These are phyloP conservation scores for Nomada ferruginata DNA, from an alignment of 2,888 invertebrate species.

Conservation along the genomic window DNA sequence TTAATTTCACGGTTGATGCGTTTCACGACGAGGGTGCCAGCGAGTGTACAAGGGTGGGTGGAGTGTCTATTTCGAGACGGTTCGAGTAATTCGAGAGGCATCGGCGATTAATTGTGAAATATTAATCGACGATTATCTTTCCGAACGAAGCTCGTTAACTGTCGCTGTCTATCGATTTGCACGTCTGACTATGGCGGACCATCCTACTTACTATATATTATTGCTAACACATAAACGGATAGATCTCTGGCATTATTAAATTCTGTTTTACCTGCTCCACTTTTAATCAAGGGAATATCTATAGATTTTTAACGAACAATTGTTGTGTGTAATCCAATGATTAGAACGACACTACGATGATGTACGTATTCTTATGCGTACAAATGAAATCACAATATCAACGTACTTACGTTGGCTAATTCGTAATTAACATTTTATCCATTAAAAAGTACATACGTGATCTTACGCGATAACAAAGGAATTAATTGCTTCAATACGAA, in stretches of 20 bases:
- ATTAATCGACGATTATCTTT: constrained; percentile 40
- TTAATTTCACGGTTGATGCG: constrained; percentile 31
- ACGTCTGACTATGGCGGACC: neutral
- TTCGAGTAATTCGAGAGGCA: constrained; percentile 2
- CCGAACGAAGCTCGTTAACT: constrained; percentile 27
- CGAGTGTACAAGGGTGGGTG: neutral
- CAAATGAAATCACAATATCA: too few relatives aligned
- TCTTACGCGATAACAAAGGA: too few relatives aligned
- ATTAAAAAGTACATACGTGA: too few relatives aligned
- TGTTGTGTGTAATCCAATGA: too few relatives aligned
- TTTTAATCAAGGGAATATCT: too few relatives aligned
- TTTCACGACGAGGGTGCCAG: neutral
- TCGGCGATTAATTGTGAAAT: constrained; percentile 30
- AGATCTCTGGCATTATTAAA: constrained; percentile 12
- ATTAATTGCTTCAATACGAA: too few relatives aligned
- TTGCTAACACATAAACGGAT: constrained; percentile 27
- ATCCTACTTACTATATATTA: neutral
- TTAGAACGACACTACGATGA: too few relatives aligned
- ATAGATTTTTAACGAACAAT: too few relatives aligned
- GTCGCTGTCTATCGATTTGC: constrained; percentile 27
- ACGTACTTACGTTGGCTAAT: too few relatives aligned
- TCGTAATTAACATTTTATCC: too few relatives aligned
- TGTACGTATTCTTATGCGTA: too few relatives aligned
- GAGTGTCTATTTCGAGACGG: constrained; percentile 10
- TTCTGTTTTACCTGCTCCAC: constrained; percentile 3